Evolutionary conservation across 2,797 vertebrate genomes (phyloP), one percentile per base, ranked within the genome.

Genomic region (Bradypus variegatus): DNA sequence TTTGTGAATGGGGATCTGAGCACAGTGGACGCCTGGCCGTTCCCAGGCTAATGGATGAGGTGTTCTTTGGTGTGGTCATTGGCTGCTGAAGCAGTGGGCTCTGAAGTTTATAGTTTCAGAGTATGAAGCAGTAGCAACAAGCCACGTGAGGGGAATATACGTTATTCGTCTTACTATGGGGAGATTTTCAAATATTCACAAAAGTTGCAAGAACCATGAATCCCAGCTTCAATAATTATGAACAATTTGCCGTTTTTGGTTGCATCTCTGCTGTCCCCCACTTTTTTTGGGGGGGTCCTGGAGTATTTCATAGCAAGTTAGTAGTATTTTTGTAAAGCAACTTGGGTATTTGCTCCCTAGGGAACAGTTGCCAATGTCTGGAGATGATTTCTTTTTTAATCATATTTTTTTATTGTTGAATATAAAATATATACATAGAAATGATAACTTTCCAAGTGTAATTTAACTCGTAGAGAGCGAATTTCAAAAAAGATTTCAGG

Each of bases 1-100:
- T 19, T 21, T 50, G 41, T 29, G 23, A 13, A 3, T 31, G 2
- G 77, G 21, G 18, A 9, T 58, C 45, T 70, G 45, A 2, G 50
- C 0, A 0, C 4, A 25, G 2, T 23, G 9, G 45, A 33, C 2
- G 2, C 75, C 18, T 45, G 14, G 29, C 48, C 25, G 82, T 60
- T 14, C 8, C 13, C 23, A 8, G 25, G n/a, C 21, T 10, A 12
- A 13, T 9, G 7, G 15, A 1, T 13, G 25, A 85, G 60, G n/a
- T 12, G 13, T 12, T 19, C 16, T 38, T 15, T 60, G 27, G 73
- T 5, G 1, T 45, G 41, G 55, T 19, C 14, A 2, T 5, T 65
- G 55, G 33, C 53, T 55, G 83, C n/a, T 81, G 0, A 19, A 86
- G 83, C 64, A 27, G 36, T 13, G 1, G 15, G 53, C 41, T 11